phyloP scores from a whole-genome alignment of 2,797 vertebrate species.

The Tangara arthus region DNA sequence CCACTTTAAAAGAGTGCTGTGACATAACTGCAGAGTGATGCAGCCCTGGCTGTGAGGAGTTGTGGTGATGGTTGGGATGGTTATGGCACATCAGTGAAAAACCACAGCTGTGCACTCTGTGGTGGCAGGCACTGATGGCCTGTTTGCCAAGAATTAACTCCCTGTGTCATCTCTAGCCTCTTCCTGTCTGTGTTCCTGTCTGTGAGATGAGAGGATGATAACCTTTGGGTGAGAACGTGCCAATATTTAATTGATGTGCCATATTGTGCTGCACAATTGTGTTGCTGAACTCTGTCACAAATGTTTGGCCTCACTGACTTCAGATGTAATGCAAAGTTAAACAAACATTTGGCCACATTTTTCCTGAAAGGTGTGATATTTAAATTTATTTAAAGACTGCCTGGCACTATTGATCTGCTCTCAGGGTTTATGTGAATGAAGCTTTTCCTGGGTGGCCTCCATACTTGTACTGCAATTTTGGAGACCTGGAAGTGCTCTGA shows the following conservation, averaged over 20 bases:
- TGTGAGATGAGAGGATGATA: background rate
- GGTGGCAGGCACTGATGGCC: background rate
- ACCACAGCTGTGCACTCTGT: background rate
- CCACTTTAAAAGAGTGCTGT: background rate
- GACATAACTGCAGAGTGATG: background rate
- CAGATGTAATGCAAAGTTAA: background rate
- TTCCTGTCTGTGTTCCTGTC: background rate
- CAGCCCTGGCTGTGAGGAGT: background rate
- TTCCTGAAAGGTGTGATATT: background rate
- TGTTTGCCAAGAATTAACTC: background rate
- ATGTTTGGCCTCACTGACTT: background rate
- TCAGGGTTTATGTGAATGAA: slow-evolving; percentile 32
- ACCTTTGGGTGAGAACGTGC: background rate
- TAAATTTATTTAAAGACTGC: background rate
- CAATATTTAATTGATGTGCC: background rate
- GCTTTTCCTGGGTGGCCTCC: slow-evolving; percentile 15
- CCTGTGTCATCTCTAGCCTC: background rate
- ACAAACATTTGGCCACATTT: background rate
- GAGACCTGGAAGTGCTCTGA: slow-evolving; percentile 21
- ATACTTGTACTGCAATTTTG: background rate
- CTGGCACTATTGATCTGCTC: background rate
- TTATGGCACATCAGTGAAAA: background rate
- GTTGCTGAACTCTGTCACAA: background rate
- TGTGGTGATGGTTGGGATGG: background rate
- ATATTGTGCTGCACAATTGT: background rate